Base-by-base conservation (phyloP, 2,113 vertebrate genomes). In the Pseudopodoces humilis region DNA sequence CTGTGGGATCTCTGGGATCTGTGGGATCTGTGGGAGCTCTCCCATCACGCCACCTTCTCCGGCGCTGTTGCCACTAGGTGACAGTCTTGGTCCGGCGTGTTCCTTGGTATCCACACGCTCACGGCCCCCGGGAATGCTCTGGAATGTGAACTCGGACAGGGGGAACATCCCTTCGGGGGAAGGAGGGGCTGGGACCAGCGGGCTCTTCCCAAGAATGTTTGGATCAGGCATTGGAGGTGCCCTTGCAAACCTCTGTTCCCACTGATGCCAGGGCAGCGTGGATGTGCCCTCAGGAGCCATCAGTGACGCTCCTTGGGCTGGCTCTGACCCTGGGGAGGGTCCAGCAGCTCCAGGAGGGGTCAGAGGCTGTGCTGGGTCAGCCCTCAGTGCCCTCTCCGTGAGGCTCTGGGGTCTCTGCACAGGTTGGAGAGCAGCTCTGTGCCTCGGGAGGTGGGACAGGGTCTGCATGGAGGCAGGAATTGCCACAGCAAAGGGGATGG, bases 51-150 rank as follows among this genome's bases (percentile, higher is more conserved):
- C 2, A 35, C 49, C 80, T 37, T 43, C 18, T 0, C 15, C 30
- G 2, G 58, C 55, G 58, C 64, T 55, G n/a, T 9, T 11, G 83
- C 94, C 94, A 5, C 95, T 84, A 87, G 96, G 86, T 93, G 97
- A 50, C 92, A 85, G 90, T 55, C 86, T 85, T 1, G 90, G 20
- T 56, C 80, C 86, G 62, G 76, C 19, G 1, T 1, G 18, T 10
- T 31, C 31, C 8, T 3, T 3, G 44, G 65, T 79, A 10, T 18
- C 65, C 91, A 35, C 79, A 23, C 35, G 82, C 33, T 63, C 28
- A 0, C 3, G 33, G 78, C 20, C 47, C 31, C 59, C 21, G 39
- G 88, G 59, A 52, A 15, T 1, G 52, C 85, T 8, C 24, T 50
- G 59, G 20, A 27, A 27, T 46, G 49, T 0, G 19, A 53, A 1